Evolutionary conservation across 2,888 invertebrate genomes (phyloP), one percentile per base, ranked within the genome.

Genomic region (Halictus ligatus): DNA sequence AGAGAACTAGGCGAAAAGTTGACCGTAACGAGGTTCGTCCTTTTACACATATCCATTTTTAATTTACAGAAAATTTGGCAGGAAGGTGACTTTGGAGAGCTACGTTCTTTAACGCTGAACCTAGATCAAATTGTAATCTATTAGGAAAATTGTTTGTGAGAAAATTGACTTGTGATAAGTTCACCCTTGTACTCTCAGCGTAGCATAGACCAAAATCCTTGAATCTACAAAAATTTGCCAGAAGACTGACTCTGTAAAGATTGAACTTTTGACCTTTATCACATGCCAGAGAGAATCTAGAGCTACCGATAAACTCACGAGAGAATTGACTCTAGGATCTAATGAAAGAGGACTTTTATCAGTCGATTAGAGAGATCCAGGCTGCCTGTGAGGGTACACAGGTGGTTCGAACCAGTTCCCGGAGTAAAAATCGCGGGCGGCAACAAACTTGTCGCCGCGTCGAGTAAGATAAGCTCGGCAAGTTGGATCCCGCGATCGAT

Each of bases 391-490:
- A 67, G 69, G 43, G 5, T 21, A 71, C 58, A 69, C 78, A 78
- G 78, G 71, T 78, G 78, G 78, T 69, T 75, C 48, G 85, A 85
- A 81, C 85, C 85, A 78, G 85, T 86, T 78, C 79, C 60, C 75
- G 75, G n/a, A 69, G 73, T 81, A 86, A 78, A 78, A 67, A 85
- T 81, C 48, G 75, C 50, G 64, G 54, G 54, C 58, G 72, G 35
- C 73, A 73, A 60, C 71, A 54, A 58, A 78, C 71, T 50, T 46
- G 40, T 40, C 75, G 64, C 7, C 35, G 77, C 58, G 73, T 7
- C 29, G 64, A 29, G 64, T 29, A 29, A 29, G 64, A 64, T 64
- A 64, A 64, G 64, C 64, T 58, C 58, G 58, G 58, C 29, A 35
- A 64, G 43, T 58, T 71, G 78, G 78, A 82, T 83, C 81, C 74